Base-by-base conservation (phyloP, 2,797 vertebrate species). In the Chiloscyllium punctatum region DNA sequence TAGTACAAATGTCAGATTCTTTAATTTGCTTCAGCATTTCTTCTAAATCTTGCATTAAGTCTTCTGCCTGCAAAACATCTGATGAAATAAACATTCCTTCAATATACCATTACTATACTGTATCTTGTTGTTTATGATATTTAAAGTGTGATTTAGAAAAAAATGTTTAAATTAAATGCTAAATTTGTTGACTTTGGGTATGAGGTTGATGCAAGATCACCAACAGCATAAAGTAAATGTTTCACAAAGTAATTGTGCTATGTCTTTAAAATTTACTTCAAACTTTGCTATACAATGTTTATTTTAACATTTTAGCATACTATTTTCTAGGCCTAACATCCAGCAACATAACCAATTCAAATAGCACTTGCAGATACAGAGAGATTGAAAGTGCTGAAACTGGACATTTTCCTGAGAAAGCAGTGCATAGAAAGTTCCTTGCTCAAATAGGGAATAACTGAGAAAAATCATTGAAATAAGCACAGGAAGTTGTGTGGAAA, bases 61-160 rank as follows among this genome's bases (percentile, higher is more conserved):
- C 23, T 97, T 97, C 96, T 88, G 96, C 96, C 96, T 97, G 96
- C 37, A 96, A 97, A 5, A 97, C 87, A 96, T 97, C 96, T 97
- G 96, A 96, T 96, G 95, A 96, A 96, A 96, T 51, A 87, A 5
- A 30, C 33, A 13, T 95, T 95, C 69, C 71, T 77, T 95, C 48
- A 95, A 74, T 95, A 6, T 53, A 48, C 66, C 25, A 48, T 77
- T 16, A 16, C 48, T 96, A 86, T 87, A 94, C 95, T 82, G 96
- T 37, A 68, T 7, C 18, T 71, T 33, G 16, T 48, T 82, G 33
- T 13, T 94, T 84, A 57, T 71, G 16, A 66, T 94, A 16, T 66
- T 96, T 11, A 71, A 96, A 96, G 72, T 42, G 94, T 53, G 25
- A 96, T 57, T 95, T 68, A 96, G n/a, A 92, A 68, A 37, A 5